phyloP scores from a whole-genome alignment of 2,888 invertebrate genomes.

The Phortica okadai region DNA sequence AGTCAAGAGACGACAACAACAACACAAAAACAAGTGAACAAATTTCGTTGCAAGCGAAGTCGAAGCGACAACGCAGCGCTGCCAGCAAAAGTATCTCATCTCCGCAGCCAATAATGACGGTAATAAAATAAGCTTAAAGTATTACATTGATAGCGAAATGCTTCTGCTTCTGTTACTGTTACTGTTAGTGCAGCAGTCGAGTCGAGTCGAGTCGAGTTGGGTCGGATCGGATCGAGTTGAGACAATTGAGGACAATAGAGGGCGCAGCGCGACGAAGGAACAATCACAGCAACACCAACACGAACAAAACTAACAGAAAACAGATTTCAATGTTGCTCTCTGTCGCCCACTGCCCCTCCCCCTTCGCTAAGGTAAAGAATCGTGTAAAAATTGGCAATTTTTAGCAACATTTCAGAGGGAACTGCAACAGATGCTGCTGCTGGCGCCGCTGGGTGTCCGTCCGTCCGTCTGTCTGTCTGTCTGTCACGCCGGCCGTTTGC shows the following conservation, averaged over 20 bases:
- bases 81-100: constrained; percentile 54
- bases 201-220: constrained; percentile 23
- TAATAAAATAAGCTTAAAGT: constrained; percentile 76
- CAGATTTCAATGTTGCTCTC: constrained; percentile 37
- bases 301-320: constrained; percentile 39
- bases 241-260: no score
- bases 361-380: no score
- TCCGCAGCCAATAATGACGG: constrained; percentile 68
- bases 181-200: neutral
- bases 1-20: constrained; percentile 12
- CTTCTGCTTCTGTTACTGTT: neutral
- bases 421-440: constrained; percentile 33
- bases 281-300: neutral
- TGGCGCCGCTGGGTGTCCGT: constrained; percentile 29
- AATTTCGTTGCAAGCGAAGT: neutral
- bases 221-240: no score
- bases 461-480: neutral
- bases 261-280: no score
- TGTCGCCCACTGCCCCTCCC: no score
- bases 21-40: constrained; percentile 22
- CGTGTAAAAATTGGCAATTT: constrained; percentile 36
- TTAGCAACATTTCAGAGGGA: neutral
- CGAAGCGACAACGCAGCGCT: neutral
- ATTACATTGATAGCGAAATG: constrained; percentile 61
- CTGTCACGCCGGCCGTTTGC: constrained; percentile 48